Evolutionary conservation across 2,113 vertebrate species (phyloP), one percentile per base, ranked within the genome.

Genomic region (Murina feae): DNA sequence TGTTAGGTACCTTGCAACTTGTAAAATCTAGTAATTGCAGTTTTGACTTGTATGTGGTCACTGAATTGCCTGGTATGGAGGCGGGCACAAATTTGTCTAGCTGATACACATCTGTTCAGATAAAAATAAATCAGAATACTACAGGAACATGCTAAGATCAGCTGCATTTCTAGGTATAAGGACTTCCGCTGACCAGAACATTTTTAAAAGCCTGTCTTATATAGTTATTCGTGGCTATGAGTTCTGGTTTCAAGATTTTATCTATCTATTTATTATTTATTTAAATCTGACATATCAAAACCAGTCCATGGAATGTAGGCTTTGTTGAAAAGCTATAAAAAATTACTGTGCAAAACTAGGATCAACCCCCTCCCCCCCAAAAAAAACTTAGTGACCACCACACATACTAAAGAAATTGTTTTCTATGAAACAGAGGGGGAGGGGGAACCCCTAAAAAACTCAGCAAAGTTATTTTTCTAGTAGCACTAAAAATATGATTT

Each of bases 251-350:
- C 28, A 83, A 53, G 16, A 51, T 80, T 89, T 81, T 68, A 78
- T 65, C 51, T 53, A 53, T 68, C 32, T 71, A 28, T 51, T 80
- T 78, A 58, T 87, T 68, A 4, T 28, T 86, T 86, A 35, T 81
- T 68, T 72, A 91, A 3, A 92, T 4, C 9, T 49, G n/a, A 72
- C 5, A 49, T 74, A 94, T 58, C 55, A 75, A 94, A 93, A 60
- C 55, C 7, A n/a, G 28, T 37, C 14, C 2, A 39, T 53, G 81
- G 85, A 91, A 89, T 53, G 9, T 72, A 93, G 20, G 44, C 10
- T 88, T 90, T 81, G 5, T 60, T 87, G 42, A 86, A 96, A 96
- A 71, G 32, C 21, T 53, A 42, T 42, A 76, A 51, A 76, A 76
- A 51, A 8, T 86, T 91, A 87, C 17, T 79, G 9, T 74, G 6